phyloP scores from a whole-genome alignment of 92 coral and sea anemone genomes.

The Epizoanthus scotinus region DNA sequence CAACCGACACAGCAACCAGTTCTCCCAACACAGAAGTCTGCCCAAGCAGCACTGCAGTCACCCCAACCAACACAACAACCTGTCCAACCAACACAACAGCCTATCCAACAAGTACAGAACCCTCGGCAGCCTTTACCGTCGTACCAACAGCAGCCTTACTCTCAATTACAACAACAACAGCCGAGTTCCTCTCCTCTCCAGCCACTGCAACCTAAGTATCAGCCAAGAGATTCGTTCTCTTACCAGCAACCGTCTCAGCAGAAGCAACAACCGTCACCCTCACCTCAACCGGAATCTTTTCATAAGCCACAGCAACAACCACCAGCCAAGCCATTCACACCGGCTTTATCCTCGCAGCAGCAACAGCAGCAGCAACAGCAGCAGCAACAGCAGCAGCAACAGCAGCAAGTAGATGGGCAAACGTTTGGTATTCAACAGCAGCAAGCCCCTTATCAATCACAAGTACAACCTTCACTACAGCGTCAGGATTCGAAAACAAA shows the following conservation, averaged over 20 bases:
- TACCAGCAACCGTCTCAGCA: neutral
- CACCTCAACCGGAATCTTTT: conserved; percentile 24
- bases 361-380: conserved; percentile 17
- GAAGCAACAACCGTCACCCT: neutral
- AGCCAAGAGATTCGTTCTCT: neutral
- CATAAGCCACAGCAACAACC: neutral
- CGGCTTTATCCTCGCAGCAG: neutral
- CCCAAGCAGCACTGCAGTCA: too few species aligned
- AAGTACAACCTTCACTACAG: neutral
- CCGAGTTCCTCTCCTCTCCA: neutral
- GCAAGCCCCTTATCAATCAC: conserved; percentile 10
- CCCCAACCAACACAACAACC: too few species aligned
- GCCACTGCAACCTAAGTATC: neutral
- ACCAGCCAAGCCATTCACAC: neutral
- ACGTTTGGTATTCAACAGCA: conserved; percentile 2
- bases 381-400: conserved; percentile 15
- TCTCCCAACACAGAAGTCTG: neutral
- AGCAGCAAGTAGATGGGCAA: neutral
- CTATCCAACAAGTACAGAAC: too few species aligned
- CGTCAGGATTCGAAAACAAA: conserved; percentile 22
- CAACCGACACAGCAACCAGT: conserved; percentile 1
- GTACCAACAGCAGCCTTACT: too few species aligned
- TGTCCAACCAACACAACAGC: too few species aligned
- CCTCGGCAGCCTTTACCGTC: neutral
- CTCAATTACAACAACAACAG: neutral